Conservation (phyloP, 64 coral and sea anemone species). For the Trachythela sp. region DNA sequence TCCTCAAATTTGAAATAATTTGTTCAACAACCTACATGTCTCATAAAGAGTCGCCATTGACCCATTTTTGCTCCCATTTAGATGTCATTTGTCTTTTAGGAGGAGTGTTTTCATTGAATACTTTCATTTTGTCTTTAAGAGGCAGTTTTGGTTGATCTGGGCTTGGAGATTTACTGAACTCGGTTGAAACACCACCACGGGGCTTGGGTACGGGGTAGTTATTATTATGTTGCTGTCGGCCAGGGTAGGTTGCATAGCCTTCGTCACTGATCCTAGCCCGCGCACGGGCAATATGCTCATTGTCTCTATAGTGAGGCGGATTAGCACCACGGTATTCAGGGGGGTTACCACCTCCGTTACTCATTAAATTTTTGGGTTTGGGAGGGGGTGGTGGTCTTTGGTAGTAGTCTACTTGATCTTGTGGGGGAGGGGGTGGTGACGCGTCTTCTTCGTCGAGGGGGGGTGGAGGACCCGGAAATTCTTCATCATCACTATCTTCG, state of each 20-base stretch:
- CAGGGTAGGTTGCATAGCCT: not conserved
- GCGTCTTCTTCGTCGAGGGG: not conserved
- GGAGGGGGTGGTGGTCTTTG: not conserved
- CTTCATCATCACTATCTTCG: not conserved
- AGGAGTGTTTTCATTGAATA: constrained; percentile 7
- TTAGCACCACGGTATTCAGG: not conserved
- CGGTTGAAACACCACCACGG: not conserved
- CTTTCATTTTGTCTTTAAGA: constrained; percentile 18
- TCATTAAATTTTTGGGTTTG: not conserved
- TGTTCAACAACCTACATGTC: not conserved
- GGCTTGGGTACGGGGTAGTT: constrained; percentile 1
- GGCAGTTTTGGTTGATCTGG: not conserved
- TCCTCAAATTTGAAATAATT: not conserved
- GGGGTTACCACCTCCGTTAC: not conserved
- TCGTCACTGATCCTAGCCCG: not conserved
- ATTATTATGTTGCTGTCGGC: not conserved
- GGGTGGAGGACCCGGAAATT: not conserved
- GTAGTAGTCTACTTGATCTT: not conserved
- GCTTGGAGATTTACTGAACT: not conserved
- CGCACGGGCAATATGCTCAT: not conserved
- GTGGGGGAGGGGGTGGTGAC: not conserved
- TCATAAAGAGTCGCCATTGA: not conserved
- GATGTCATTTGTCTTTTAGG: not conserved
- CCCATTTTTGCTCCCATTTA: constrained; percentile 2
- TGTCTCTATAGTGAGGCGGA: not conserved